Evolutionary conservation across 2,888 invertebrate species (phyloP).

Genomic region (Rhaphigaster nebulosa): DNA sequence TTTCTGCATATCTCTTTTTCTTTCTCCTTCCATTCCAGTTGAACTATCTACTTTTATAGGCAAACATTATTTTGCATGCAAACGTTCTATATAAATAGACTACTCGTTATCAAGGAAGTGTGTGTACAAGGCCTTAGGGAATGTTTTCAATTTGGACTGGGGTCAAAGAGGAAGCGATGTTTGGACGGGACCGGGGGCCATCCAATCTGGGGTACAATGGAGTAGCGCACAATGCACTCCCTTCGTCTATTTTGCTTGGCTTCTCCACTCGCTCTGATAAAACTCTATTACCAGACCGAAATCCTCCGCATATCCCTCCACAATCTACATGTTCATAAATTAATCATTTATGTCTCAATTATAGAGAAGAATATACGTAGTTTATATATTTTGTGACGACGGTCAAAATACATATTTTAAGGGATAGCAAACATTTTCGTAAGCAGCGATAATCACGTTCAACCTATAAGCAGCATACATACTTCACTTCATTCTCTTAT

Average conservation of each 20-base stretch:
- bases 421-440: no score
- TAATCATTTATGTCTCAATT: neutral
- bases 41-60: no score
- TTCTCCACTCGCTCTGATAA: neutral
- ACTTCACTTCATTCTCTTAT: no score
- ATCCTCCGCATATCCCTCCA: neutral
- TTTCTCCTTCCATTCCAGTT: no score
- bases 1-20: no score
- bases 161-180: neutral
- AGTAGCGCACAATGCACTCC: neutral
- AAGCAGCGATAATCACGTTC: no score
- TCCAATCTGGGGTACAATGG: slow-evolving; percentile 37
- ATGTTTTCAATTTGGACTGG: slow-evolving; percentile 1
- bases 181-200: neutral
- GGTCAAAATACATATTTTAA: no score
- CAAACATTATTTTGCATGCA: no score
- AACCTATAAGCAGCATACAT: no score
- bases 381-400: no score
- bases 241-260: neutral
- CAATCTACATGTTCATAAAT: neutral
- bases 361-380: neutral
- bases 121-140: neutral
- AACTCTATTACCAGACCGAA: neutral
- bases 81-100: neutral
- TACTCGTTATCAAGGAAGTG: neutral